Conservation (phyloP, 2,797 vertebrate genomes). For the Tenualosa ilisha region DNA sequence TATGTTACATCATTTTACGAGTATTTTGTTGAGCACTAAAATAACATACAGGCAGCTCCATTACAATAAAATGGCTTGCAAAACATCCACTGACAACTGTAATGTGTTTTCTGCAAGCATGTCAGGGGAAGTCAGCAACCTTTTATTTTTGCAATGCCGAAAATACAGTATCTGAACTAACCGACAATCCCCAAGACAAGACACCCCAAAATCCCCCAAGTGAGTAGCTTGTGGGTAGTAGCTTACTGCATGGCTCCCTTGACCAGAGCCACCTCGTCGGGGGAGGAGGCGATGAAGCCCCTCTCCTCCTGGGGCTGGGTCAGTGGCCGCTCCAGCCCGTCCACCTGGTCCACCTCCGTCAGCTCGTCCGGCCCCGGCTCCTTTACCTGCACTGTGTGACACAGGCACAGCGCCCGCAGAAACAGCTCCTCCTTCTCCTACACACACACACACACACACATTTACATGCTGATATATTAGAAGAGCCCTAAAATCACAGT, state of each 20-base stretch:
- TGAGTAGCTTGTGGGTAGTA: not conserved
- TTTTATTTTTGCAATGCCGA: not conserved
- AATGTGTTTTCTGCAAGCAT: not conserved
- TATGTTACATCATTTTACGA: not conserved
- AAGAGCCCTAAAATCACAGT: not conserved
- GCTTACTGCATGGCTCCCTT: conserved; percentile 92
- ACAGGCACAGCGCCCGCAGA: conserved; percentile 92
- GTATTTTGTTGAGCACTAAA: not conserved
- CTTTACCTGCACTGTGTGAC: conserved; percentile 95
- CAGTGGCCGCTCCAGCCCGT: conserved; percentile 53
- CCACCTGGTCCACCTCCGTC: conserved; percentile 54
- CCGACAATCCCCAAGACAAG: too few species aligned
- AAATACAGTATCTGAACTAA: not conserved
- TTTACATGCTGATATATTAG: not conserved
- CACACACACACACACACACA: not conserved
- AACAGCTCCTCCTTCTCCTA: conserved; percentile 93
- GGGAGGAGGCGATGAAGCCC: conserved; percentile 91
- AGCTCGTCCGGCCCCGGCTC: conserved; percentile 74
- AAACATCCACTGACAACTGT: not conserved
- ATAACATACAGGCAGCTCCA: not conserved
- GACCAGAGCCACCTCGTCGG: conserved; percentile 93
- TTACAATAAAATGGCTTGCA: not conserved
- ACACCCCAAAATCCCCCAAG: too few species aligned
- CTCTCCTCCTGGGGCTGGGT: conserved; percentile 55
- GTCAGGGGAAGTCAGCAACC: not conserved